Evolutionary conservation across 2,797 vertebrate genomes (phyloP).

Genomic region (Clarias pachynema): DNA sequence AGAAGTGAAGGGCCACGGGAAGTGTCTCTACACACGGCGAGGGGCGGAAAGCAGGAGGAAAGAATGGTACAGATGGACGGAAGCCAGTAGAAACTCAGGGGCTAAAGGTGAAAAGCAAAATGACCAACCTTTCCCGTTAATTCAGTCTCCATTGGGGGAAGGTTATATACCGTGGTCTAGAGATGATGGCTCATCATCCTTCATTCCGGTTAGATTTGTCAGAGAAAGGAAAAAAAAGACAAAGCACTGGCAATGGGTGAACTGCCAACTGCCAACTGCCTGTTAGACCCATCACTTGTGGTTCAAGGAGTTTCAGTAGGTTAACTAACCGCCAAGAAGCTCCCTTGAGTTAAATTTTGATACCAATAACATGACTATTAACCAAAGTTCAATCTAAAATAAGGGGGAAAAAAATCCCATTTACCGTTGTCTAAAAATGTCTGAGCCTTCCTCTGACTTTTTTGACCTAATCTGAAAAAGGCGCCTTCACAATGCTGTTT

Average conservation of each 20-base stretch:
- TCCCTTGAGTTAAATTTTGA: slow-evolving; percentile 3
- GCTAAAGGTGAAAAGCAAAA: slow-evolving; percentile 55
- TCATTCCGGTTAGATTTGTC: slow-evolving; percentile 27
- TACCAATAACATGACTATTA: slow-evolving; percentile 34
- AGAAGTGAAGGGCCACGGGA: slow-evolving; percentile 65
- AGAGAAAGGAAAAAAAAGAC: slow-evolving; percentile 2
- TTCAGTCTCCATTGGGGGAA: slow-evolving; percentile 17
- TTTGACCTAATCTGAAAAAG: slow-evolving; percentile 46
- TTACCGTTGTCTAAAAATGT: slow-evolving; percentile 37
- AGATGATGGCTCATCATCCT: slow-evolving; percentile 21
- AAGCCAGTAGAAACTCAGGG: slow-evolving; percentile 62
- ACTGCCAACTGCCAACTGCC: slow-evolving; percentile 10
- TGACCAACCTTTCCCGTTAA: slow-evolving; percentile 48
- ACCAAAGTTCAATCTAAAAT: slow-evolving; percentile 41
- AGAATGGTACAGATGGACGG: slow-evolving; percentile 69
- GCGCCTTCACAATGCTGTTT: slow-evolving; percentile 59
- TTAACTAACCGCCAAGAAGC: not conserved
- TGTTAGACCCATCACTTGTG: not conserved
- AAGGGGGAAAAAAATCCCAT: slow-evolving; percentile 28
- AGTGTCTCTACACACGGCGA: slow-evolving; percentile 66
- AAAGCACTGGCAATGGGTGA: slow-evolving; percentile 8
- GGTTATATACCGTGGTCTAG: slow-evolving; percentile 8
- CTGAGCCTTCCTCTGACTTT: slow-evolving; percentile 48
- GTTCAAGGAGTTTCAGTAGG: slow-evolving; percentile 4
- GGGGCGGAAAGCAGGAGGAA: slow-evolving; percentile 56